Evolutionary conservation across 2,797 vertebrate genomes (phyloP).

Genomic region (Cirrhinus mrigala): DNA sequence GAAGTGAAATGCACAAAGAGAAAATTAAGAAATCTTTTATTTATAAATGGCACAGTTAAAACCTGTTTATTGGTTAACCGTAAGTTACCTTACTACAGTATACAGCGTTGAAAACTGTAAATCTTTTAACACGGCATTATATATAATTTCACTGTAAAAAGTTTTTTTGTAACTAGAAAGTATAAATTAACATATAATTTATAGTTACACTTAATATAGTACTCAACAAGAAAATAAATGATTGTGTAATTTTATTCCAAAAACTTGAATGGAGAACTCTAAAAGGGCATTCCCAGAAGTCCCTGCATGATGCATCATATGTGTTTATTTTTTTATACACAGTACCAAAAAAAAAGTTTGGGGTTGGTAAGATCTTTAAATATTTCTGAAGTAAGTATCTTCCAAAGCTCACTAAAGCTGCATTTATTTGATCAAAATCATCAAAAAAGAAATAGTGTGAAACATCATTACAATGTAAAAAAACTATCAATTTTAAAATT

Average conservation of each 20-base stretch:
- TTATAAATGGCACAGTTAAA: too few relatives aligned
- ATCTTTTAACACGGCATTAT: background rate
- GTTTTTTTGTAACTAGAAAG: background rate
- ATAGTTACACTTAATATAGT: background rate
- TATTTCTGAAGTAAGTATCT: background rate
- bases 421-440: conserved; percentile 7
- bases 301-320: background rate
- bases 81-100: too few relatives aligned
- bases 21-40: background rate
- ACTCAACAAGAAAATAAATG: background rate
- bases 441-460: background rate
- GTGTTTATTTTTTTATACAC: background rate
- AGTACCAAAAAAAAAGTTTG: background rate
- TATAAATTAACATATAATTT: background rate
- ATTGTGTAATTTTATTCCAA: background rate
- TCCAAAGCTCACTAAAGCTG: background rate
- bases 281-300: background rate
- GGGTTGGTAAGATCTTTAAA: background rate
- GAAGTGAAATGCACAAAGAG: conserved; percentile 13
- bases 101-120: too few relatives aligned
- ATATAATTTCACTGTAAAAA: background rate
- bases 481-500: background rate
- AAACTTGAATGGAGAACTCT: background rate
- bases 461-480: background rate
- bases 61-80: too few relatives aligned